Base-by-base conservation (phyloP, 2,888 invertebrate genomes). In the Muscina levida region DNA sequence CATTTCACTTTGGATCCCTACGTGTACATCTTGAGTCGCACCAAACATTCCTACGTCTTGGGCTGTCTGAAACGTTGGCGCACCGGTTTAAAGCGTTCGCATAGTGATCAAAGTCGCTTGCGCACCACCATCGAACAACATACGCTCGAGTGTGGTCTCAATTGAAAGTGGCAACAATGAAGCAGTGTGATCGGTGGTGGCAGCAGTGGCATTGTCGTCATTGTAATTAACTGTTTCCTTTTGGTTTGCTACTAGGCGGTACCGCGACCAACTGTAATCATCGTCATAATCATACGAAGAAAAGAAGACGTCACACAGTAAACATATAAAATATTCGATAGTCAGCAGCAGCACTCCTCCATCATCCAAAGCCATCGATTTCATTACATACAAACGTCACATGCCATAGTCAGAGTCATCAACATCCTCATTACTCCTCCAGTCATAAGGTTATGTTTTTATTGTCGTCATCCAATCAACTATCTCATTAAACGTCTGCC, bases 1-100 rank as follows among this genome's bases (percentile, higher is more conserved):
- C 96, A 97, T 91, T 97, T 96, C 90, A 94, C 95, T 37, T 92
- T 96, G 82, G 95, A 97, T 90, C 97, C 97, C 1, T 95, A 95
- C 85, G 93, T 96, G 72, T 97, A 96, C 90, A 96, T 96, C 65
- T 91, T 96, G 31, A 93, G 95, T 89, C 92, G 95, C 77, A 92
- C 92, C 75, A 91, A 92, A 82, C 87, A 90, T 71, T 88, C 89
- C 72, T 88, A 87, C 67, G 82, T 91, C 67, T 70, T 89, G 70
- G 85, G 87, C 46, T 90, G 88, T 82, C 84, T 89, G 17, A 88
- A 89, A 77, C 86, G 88, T 44, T 90, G 89, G 87, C 87, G 88
- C 46, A 86, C 87, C 22, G 89, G 89, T 66, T 86, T 90, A 1
- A 86, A 87, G 10, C 88, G 90, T 13, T 86, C 89, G 22, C 88